Percentiles rank a stretch among this genome's conserved stretches.
Evolutionary conservation across 2,888 invertebrate genomes (phyloP).

Genomic region (Hypena proboscidalis): DNA sequence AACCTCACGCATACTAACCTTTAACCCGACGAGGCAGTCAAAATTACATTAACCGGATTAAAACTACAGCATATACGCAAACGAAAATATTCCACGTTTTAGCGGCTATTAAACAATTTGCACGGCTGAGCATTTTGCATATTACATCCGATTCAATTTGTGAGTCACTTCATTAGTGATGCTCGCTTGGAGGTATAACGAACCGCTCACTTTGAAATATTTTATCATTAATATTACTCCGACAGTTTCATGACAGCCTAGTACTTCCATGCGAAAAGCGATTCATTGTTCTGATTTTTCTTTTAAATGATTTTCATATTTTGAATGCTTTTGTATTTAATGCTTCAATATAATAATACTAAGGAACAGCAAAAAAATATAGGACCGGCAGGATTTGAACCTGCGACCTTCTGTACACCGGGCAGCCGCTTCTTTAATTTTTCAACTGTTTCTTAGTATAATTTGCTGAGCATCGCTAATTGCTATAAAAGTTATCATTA

Average conservation of each 20-base stretch:
- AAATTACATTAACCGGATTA: background rate
- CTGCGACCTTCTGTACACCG: too few relatives aligned
- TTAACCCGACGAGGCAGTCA: too few relatives aligned
- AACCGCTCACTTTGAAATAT: constrained; percentile 26
- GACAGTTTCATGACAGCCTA: constrained; percentile 13
- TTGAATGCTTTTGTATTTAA: too few relatives aligned
- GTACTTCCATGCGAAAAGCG: background rate
- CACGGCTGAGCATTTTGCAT: constrained; percentile 32
- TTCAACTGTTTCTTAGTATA: too few relatives aligned
- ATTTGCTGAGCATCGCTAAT: too few relatives aligned
- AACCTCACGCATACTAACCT: too few relatives aligned
- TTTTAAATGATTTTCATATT: too few relatives aligned
- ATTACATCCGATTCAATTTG: constrained; percentile 35
- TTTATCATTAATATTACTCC: constrained; percentile 19
- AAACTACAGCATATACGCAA: constrained; percentile 2
- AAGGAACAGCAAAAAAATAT: too few relatives aligned
- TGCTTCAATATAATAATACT: too few relatives aligned
- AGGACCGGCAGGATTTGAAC: too few relatives aligned
- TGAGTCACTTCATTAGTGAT: constrained; percentile 41
- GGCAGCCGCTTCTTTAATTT: too few relatives aligned
- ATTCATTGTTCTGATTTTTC: background rate
- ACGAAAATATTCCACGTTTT: constrained; percentile 19
- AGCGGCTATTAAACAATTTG: constrained; percentile 28
- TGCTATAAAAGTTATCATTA: too few relatives aligned
- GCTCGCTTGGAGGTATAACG: constrained; percentile 34